Evolutionary conservation across 2,113 vertebrate species (phyloP).

Genomic region (Oncorhynchus masou): DNA sequence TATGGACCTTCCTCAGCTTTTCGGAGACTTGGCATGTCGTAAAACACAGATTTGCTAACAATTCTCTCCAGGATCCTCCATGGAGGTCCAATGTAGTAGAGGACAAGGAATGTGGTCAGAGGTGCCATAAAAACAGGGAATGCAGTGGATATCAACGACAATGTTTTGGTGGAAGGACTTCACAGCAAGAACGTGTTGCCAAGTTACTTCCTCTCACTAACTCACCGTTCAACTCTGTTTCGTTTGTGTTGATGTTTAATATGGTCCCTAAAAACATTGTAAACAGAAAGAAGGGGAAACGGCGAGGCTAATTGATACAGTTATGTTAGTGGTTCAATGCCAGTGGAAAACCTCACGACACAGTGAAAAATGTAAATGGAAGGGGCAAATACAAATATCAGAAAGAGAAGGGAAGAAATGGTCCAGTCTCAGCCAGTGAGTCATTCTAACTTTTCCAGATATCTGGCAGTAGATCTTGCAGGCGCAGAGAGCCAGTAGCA

Average conservation of each 20-base stretch:
- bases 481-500: slow-evolving; percentile 69
- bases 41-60: background rate
- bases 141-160: slow-evolving; percentile 17
- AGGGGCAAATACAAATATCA: slow-evolving; percentile 47
- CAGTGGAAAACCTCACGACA: slow-evolving; percentile 44
- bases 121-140: slow-evolving; percentile 37
- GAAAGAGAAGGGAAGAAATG: slow-evolving; percentile 50
- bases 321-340: slow-evolving; percentile 23
- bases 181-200: slow-evolving; percentile 10
- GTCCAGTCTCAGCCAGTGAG: slow-evolving; percentile 69
- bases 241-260: slow-evolving; percentile 13
- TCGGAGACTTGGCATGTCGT: slow-evolving; percentile 12
- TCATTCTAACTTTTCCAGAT: slow-evolving; percentile 80
- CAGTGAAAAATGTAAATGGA: background rate
- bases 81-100: slow-evolving; percentile 22
- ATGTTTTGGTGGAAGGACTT: slow-evolving; percentile 14
- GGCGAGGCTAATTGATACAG: slow-evolving; percentile 20
- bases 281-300: slow-evolving; percentile 10
- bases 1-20: slow-evolving; percentile 14
- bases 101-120: slow-evolving; percentile 21
- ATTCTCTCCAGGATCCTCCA: slow-evolving; percentile 8
- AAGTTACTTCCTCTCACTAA: slow-evolving; percentile 9
- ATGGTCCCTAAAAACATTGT: slow-evolving; percentile 11
- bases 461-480: slow-evolving; percentile 59
- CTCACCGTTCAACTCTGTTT: slow-evolving; percentile 3